Base-by-base conservation (phyloP, 2,113 vertebrate genomes). In the Tringa solitaria region DNA sequence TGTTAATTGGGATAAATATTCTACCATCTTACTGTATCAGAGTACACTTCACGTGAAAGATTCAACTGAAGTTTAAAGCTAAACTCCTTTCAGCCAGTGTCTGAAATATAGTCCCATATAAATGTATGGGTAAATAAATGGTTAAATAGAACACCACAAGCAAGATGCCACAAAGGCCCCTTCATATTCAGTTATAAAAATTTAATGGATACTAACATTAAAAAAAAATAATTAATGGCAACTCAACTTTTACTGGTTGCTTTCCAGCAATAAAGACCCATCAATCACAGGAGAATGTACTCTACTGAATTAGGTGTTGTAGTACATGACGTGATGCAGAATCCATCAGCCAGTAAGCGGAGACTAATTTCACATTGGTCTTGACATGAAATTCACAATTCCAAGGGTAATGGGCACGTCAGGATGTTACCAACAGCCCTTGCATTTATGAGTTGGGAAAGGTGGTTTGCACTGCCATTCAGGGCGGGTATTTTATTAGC, bases 121-220 rank as follows among this genome's bases (percentile, higher is more conserved):
- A 73, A 69, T 22, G 67, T 0, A 2, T 3, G 5, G 15, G 26
- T n/a, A 0, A 0, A 6, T 70, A 85, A 68, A 30, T 0, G 10
- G 30, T 45, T 77, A 75, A 73, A 69, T 85, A 78, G 94, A 91
- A 60, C 39, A 65, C 17, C 37, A 68, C 30, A 70, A 91, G 78
- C 78, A 87, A 95, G 81, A 93, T 73, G 33, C 45, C 60, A 91
- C 60, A 77, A 82, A 94, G 24, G 57, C 35, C 10, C 11, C 4
- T 5, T 64, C 23, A 61, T 37, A 84, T 13, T 41, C 43, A 37
- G 22, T 73, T 70, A 70, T 28, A 91, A 91, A 90, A 92, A 54
- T 0, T 27, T 78, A 85, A 70, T 28, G 23, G 75, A 72, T 79
- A 88, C 56, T 92, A 94, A 79, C 24, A n/a, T 54, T 56, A 11